Conservation (phyloP, 2,113 vertebrate genomes). For the Siniperca knerii region DNA sequence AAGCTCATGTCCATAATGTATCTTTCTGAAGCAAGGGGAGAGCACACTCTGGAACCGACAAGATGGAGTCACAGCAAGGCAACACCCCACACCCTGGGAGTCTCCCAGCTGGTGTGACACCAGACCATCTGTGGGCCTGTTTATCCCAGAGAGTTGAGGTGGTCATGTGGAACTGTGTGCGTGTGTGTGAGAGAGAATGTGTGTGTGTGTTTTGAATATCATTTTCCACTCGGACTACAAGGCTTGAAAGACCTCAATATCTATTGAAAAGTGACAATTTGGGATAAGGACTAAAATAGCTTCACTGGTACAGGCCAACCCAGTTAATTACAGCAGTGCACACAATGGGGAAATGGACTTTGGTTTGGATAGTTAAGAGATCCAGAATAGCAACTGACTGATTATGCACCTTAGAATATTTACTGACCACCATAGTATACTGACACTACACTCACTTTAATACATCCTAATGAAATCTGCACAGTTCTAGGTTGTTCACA, state of each 20-base stretch:
- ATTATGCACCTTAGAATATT: constrained; percentile 7
- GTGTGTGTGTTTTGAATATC: constrained; percentile 41
- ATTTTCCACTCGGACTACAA: constrained; percentile 35
- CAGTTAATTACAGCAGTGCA: constrained; percentile 47
- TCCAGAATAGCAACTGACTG: constrained; percentile 18
- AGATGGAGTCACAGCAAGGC: constrained; percentile 79
- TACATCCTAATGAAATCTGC: background rate
- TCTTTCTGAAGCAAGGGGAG: constrained; percentile 23
- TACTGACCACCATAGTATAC: background rate
- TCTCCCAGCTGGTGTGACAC: constrained; percentile 78
- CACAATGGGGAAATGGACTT: constrained; percentile 28
- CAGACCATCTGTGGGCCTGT: constrained; percentile 80
- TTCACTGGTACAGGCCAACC: constrained; percentile 38
- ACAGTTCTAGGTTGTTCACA: background rate
- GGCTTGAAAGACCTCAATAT: constrained; percentile 21
- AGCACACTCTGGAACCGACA: constrained; percentile 60
- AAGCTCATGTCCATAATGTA: constrained; percentile 45
- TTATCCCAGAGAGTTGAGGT: constrained; percentile 60
- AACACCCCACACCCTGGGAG: constrained; percentile 71
- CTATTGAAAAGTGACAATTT: constrained; percentile 46
- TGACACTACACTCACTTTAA: background rate
- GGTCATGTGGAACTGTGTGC: constrained; percentile 54
- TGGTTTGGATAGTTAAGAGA: constrained; percentile 10
- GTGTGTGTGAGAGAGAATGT: constrained; percentile 7
- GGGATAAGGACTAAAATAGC: constrained; percentile 48